phyloP scores from a whole-genome alignment of 2,888 invertebrate genomes.

The Antheraea yamamai region DNA sequence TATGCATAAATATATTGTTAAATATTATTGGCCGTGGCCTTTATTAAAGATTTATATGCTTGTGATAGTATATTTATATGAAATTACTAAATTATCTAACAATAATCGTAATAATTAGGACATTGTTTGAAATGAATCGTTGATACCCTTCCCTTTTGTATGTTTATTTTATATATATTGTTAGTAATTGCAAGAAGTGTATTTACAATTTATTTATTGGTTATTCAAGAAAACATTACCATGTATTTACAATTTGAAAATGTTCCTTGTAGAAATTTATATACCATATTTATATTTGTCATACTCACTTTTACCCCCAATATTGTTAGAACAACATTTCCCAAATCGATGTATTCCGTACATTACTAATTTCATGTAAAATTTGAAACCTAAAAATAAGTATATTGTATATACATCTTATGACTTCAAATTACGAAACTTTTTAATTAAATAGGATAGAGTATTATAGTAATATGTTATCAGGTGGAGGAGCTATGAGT shows the following conservation, averaged over 20 bases:
- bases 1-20: neutral
- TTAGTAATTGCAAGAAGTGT: neutral
- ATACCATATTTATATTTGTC: neutral
- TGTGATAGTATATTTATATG: neutral
- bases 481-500: slow-evolving; percentile 75
- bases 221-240: neutral
- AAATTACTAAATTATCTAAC: neutral
- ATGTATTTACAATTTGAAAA: neutral
- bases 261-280: neutral
- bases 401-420: neutral
- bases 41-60: neutral
- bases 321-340: neutral
- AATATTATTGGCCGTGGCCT: neutral
- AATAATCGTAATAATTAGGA: neutral
- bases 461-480: neutral
- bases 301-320: neutral
- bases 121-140: neutral
- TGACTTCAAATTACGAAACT: neutral
- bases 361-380: neutral
- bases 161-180: neutral
- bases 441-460: neutral
- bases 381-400: neutral
- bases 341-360: neutral
- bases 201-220: too few species aligned
- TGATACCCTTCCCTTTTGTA: neutral